Base-by-base conservation (phyloP, 2,888 invertebrate genomes). In the Octonoba sinensis region DNA sequence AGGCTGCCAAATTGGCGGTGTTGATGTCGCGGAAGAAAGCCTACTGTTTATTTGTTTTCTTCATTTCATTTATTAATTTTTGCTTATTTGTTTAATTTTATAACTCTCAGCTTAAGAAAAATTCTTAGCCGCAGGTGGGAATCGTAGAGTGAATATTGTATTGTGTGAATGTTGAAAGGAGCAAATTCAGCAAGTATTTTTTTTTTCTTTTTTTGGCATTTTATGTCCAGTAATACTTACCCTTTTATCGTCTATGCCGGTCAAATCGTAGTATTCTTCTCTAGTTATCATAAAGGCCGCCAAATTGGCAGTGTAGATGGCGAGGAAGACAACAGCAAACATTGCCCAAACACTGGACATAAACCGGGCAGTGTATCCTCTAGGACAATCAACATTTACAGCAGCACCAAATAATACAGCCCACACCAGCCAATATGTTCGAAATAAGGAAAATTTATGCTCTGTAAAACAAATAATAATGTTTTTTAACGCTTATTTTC, bases 201-300 rank as follows among this genome's bases (percentile, higher is more conserved):
- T n/a, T n/a, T n/a, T n/a, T n/a, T n/a, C n/a, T n/a, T n/a, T n/a
- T n/a, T n/a, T n/a, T n/a, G n/a, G n/a, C n/a, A n/a, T 27, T 27
- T 2, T 27, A 27, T 27, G 6, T 27, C 6, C 2, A 27, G 6
- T 6, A 3, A 11, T 36, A 27, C 78, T 64, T 66, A 84, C 84
- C 62, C 93, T 90, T 82, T 90, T 91, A 88, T 96, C 96, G 86
- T 95, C 93, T 79, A 96, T 90, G 20, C 97, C 97, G 85, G 92
- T 92, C 85, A 98, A 92, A 88, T 96, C 95, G 89, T 96, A 96
- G 89, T 93, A 96, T 88, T 97, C 96, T 88, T 97, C 97, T 84
- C 96, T 91, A 64, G 99, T 99, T 88, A 99, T 99, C 99, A 99
- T 99, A 91, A 99, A 99, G 84, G 99, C 99, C 78, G 99, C 99